These are phyloP conservation scores for Caretta caretta DNA, from an alignment of 2,113 vertebrate genomes.

Conservation along the genomic window DNA sequence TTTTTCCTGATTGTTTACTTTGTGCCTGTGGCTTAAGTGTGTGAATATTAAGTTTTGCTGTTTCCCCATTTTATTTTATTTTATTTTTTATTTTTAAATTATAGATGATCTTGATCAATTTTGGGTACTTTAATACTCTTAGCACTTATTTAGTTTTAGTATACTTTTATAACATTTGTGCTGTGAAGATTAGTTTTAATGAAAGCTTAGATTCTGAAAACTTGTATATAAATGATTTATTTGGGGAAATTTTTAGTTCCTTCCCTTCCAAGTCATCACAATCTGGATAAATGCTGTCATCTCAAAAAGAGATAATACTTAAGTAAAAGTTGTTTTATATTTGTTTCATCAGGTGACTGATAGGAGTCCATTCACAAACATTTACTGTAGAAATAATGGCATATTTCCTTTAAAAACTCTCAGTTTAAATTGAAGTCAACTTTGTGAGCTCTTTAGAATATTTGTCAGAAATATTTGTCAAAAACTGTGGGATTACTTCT, in stretches of 20 bases:
- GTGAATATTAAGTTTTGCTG: background rate
- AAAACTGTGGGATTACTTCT: background rate
- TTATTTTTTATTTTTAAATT: background rate
- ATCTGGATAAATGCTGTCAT: background rate
- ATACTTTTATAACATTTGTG: background rate
- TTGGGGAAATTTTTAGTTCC: background rate
- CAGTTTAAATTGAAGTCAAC: background rate
- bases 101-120: background rate
- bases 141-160: background rate
- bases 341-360: background rate
- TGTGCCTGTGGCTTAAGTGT: background rate
- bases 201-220: background rate
- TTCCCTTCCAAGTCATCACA: background rate
- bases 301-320: background rate
- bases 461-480: background rate
- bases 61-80: background rate
- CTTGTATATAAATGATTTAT: background rate
- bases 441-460: background rate
- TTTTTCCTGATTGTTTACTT: background rate
- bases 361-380: background rate
- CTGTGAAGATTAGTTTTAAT: background rate
- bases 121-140: background rate
- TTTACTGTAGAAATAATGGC: background rate
- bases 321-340: background rate
- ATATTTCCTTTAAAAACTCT: background rate